Evolutionary conservation across 2,888 invertebrate genomes (phyloP), one percentile per base, ranked within the genome.

Genomic region (Ichneumoninae sp.): DNA sequence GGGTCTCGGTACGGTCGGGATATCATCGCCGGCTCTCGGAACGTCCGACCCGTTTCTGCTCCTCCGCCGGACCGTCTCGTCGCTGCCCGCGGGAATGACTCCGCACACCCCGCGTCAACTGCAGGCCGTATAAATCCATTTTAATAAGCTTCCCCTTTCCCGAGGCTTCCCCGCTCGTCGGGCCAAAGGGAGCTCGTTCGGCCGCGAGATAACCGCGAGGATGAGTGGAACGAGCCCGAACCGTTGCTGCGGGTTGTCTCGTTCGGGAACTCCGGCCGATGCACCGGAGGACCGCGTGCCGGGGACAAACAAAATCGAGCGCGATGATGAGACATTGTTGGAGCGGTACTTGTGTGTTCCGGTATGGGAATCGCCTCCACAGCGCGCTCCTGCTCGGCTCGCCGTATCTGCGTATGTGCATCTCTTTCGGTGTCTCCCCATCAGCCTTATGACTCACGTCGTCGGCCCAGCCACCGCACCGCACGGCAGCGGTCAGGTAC

Each of bases 271-370:
- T 77, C 65, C 40, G 13, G 30, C 54, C 40, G 47, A 50, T 83
- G 13, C 52, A 10, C 0, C 70, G 44, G 52, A 4, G 68, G 69
- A 76, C 62, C 30, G 60, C 60, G 50, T 22, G 40, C 6, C 1
- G 71, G 70, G 80, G 70, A 76, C 57, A 82, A 79, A 84, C 79
- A 79, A 86, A 85, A 84, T 82, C 85, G 77, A 80, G 80, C 85
- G 81, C 83, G 85, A 81, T 86, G 84, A 86, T 84, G 85, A 85
- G 83, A 86, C 82, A 84, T 86, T 86, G 83, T 85, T 82, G 83
- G 30, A 75, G 6, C 47, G 70, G 33, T 82, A 79, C 76, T 84
- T 79, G 84, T 82, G 71, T 60, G 70, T 74, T 72, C 80, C 80
- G 72, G 52, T 33, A 57, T n/a, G 74, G 40, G 57, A 44, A 57